Base-by-base conservation (phyloP, 1,140 invertebrate genomes). In the Marisa cornuarietis region DNA sequence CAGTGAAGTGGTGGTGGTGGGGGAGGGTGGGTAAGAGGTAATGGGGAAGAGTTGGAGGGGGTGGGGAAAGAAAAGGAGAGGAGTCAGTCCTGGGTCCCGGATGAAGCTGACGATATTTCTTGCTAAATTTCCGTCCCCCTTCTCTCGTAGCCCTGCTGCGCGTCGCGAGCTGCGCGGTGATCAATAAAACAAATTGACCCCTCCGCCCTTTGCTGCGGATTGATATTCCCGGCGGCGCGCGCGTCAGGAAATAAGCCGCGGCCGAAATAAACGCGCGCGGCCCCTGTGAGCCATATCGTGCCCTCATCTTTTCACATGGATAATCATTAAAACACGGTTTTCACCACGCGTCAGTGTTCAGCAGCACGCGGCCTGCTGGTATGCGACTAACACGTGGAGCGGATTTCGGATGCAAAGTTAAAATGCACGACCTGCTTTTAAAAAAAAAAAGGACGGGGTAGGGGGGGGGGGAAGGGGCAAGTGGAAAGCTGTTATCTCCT, bases 141-240 rank as follows among this genome's bases (percentile, higher is more conserved):
- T 51, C 63, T 61, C 54, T 62, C 24, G 54, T 18, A 58, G 54
- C 22, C 62, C 22, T 22, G 31, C 13, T 49, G 52, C 18, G 61
- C 72, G 61, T 49, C 54, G 49, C 63, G 54, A 18, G 51, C 63
- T 26, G 74, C 74, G 72, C 51, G 66, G 54, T 69, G 66, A 76
- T 76, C 73, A 76, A 76, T 80, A 75, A 76, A 76, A 76, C 74
- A 80, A 80, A 80, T 80, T 80, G 79, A 80, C 79, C 71, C 71
- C 79, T 80, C 79, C 71, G 66, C 79, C 73, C 78, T 79, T 73
- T 62, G 71, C 54, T 63, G 78, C 78, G 78, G 78, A 76, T 71
- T 80, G 79, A 80, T 76, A 80, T 71, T 76, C 79, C 79, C 79
- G 58, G 49, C 66, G 79, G 79, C 72, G 61, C 51, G 58, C 65